A percentile compares a stretch with the other conserved stretches of the same genome.
Conservation (phyloP, 1,140 invertebrate genomes). For the Papilio xuthus region DNA sequence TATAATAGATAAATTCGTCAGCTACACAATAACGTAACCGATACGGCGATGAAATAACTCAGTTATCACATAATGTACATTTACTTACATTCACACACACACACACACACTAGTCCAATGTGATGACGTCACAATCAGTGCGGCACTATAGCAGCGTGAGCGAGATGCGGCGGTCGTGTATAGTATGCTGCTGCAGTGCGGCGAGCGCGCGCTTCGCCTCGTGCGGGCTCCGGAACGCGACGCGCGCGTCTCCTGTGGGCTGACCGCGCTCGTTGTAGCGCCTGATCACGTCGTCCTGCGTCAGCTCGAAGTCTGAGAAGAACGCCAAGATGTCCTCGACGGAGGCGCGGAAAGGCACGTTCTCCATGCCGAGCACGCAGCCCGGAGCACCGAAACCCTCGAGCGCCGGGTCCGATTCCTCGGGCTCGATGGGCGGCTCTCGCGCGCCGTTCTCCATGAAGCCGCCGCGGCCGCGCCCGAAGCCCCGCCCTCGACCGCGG, state of each 20-base stretch:
- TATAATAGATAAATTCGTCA: neutral
- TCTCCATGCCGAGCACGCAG: conserved; percentile 91
- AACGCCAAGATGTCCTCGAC: conserved; percentile 94
- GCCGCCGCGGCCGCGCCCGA: conserved; percentile 61
- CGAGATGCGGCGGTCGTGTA: conserved; percentile 70
- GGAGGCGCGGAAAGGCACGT: conserved; percentile 92
- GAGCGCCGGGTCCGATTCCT: conserved; percentile 66
- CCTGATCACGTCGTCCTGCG: conserved; percentile 89
- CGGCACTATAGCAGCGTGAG: conserved; percentile 66
- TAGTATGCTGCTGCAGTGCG: conserved; percentile 64
- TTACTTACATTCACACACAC: neutral
- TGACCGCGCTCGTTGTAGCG: conserved; percentile 92
- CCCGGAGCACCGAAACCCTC: conserved; percentile 89
- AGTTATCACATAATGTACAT: neutral
- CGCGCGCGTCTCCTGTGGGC: conserved; percentile 94
- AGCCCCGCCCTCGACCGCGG: conserved; percentile 53
- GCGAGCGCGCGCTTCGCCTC: conserved; percentile 89
- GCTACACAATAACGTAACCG: neutral
- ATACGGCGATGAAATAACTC: neutral
- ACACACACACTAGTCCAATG: conserved; percentile 32
- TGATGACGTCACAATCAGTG: neutral
- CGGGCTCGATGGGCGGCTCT: conserved; percentile 52
- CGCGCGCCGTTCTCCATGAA: conserved; percentile 61
- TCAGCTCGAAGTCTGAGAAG: conserved; percentile 89
- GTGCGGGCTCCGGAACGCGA: conserved; percentile 88